Evolutionary conservation across 2,797 vertebrate genomes (phyloP).

Genomic region (Ctenopoma multispine): DNA sequence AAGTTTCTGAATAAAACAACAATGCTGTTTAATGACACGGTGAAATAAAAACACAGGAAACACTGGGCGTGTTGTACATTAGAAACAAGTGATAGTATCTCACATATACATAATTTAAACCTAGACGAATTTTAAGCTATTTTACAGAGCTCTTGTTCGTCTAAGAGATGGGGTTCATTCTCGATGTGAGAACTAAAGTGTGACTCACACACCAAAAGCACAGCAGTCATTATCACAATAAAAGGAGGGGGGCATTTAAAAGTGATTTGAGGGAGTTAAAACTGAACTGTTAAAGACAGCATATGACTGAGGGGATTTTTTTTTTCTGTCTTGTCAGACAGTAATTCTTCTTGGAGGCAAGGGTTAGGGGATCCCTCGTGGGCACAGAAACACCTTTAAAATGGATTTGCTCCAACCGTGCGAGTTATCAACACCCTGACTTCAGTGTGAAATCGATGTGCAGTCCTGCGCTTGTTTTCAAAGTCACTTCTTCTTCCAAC

Average conservation of each 20-base stretch:
- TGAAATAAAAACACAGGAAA: background rate
- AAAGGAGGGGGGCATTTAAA: background rate
- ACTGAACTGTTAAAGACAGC: conserved; percentile 7
- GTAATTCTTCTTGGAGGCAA: conserved; percentile 13
- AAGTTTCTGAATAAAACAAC: no score
- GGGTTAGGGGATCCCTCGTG: conserved; percentile 31
- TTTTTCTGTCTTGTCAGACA: background rate
- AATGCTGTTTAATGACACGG: background rate
- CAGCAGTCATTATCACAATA: conserved; percentile 5
- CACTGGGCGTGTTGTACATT: background rate
- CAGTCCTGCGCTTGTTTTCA: conserved; percentile 45
- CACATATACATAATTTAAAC: background rate
- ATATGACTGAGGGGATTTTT: conserved; percentile 5
- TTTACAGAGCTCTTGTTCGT: background rate
- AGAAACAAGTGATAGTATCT: background rate
- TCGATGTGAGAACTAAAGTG: conserved; percentile 10
- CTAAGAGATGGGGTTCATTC: background rate
- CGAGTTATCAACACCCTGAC: conserved; percentile 64
- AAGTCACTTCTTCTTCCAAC: conserved; percentile 8
- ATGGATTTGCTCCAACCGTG: conserved; percentile 57
- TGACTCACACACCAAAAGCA: background rate
- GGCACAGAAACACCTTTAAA: conserved; percentile 63
- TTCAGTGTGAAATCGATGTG: conserved; percentile 57
- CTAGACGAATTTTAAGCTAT: background rate
- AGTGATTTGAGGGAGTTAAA: conserved; percentile 16